A percentile compares a stretch with the other conserved stretches of the same genome.
phyloP scores from a whole-genome alignment of 2,797 vertebrate species.

The Novumbra hubbsi region DNA sequence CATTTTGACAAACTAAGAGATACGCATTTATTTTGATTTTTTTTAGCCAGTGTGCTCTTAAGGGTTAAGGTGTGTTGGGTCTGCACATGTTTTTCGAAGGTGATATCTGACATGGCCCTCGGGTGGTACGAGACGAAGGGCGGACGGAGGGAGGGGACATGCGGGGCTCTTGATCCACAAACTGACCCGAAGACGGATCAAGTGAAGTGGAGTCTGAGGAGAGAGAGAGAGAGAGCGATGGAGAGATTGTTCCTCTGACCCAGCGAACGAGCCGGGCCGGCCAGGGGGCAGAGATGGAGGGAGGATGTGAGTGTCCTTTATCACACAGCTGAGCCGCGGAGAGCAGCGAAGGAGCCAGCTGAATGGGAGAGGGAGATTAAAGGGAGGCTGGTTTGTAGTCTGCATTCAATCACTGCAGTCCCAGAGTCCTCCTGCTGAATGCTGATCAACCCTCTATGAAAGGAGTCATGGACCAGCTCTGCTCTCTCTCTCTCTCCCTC shows the following conservation, averaged over 20 bases:
- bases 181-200: neutral
- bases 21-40: too few relatives aligned
- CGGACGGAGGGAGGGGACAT: conserved; percentile 18
- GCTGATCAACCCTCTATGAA: conserved; percentile 85
- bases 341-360: conserved; percentile 76
- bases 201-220: conserved; percentile 8
- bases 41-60: too few relatives aligned
- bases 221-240: conserved; percentile 27
- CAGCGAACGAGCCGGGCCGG: neutral
- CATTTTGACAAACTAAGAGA: neutral
- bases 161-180: neutral
- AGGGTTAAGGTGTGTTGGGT: neutral
- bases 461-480: conserved; percentile 80
- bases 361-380: conserved; percentile 88
- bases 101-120: neutral
- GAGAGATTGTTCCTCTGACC: neutral
- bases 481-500: conserved; percentile 42
- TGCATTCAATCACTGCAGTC: conserved; percentile 84
- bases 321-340: conserved; percentile 83
- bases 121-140: conserved; percentile 1
- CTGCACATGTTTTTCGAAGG: neutral
- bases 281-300: conserved; percentile 36
- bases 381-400: conserved; percentile 79
- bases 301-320: conserved; percentile 80
- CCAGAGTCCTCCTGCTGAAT: conserved; percentile 80